Percentiles rank a stretch among this genome's conserved stretches.
Conservation (phyloP, 2,113 vertebrate genomes). For the Syngnathus typhle region DNA sequence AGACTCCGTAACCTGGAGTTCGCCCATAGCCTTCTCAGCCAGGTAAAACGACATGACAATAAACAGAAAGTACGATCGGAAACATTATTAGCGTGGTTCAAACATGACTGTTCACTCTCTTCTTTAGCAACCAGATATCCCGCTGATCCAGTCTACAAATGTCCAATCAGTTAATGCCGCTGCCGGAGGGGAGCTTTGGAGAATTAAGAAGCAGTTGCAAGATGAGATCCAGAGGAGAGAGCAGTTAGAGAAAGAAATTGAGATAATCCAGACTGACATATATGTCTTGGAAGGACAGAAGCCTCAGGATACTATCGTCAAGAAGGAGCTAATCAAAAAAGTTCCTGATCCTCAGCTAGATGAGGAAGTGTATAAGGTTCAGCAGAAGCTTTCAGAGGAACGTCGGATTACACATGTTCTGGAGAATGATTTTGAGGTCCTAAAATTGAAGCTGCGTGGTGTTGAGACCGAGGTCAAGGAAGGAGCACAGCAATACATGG, state of each 20-base stretch:
- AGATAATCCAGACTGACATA: slow-evolving; percentile 81
- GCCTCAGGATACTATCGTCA: slow-evolving; percentile 83
- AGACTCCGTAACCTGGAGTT: slow-evolving; percentile 87
- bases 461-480: slow-evolving; percentile 80
- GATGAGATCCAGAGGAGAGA: slow-evolving; percentile 84
- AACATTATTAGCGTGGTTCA: neutral
- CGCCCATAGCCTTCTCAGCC: slow-evolving; percentile 81
- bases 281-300: slow-evolving; percentile 80
- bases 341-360: slow-evolving; percentile 87
- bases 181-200: slow-evolving; percentile 77
- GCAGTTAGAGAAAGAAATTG: slow-evolving; percentile 84
- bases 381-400: slow-evolving; percentile 83
- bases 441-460: slow-evolving; percentile 71
- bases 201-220: slow-evolving; percentile 82
- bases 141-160: slow-evolving; percentile 54
- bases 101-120: neutral
- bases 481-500: slow-evolving; percentile 86
- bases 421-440: slow-evolving; percentile 80
- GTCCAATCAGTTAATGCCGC: slow-evolving; percentile 58
- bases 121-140: slow-evolving; percentile 79
- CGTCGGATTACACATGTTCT: slow-evolving; percentile 78
- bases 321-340: slow-evolving; percentile 86
- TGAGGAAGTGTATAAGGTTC: slow-evolving; percentile 80
- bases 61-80: neutral
- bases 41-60: slow-evolving; percentile 69